A percentile compares a stretch with the other conserved stretches of the same genome.
Conservation (phyloP, 2,113 vertebrate genomes). For the Zapus hudsonius region DNA sequence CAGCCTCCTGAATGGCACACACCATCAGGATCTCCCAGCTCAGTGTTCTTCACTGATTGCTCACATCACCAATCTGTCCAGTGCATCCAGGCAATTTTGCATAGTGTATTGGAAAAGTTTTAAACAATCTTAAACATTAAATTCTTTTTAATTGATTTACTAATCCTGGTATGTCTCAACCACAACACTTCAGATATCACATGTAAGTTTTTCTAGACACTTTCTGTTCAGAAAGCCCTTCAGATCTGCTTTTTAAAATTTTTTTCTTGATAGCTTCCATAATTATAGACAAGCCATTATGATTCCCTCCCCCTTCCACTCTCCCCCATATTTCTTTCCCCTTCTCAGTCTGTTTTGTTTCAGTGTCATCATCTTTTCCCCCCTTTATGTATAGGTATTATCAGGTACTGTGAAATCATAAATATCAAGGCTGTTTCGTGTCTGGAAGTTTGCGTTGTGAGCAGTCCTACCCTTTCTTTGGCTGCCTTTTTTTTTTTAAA, state of each 20-base stretch:
- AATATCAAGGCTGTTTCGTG: too few relatives aligned
- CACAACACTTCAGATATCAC: not conserved
- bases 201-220: not conserved
- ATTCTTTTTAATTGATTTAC: slow-evolving; percentile 39
- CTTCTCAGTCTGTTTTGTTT: too few relatives aligned
- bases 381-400: too few relatives aligned
- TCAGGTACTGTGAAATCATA: too few relatives aligned
- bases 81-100: not conserved
- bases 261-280: too few relatives aligned
- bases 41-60: not conserved
- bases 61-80: not conserved
- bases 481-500: not conserved
- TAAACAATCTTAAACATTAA: not conserved
- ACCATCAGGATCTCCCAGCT: not conserved
- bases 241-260: not conserved
- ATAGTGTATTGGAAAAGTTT: not conserved
- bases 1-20: not conserved
- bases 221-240: not conserved
- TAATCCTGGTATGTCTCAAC: not conserved
- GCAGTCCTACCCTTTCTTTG: too few relatives aligned
- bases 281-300: too few relatives aligned
- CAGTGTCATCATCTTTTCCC: too few relatives aligned
- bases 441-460: too few relatives aligned
- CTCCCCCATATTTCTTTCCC: not conserved
- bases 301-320: too few relatives aligned